Conservation (phyloP, 2,113 vertebrate species). For the Lynx canadensis region DNA sequence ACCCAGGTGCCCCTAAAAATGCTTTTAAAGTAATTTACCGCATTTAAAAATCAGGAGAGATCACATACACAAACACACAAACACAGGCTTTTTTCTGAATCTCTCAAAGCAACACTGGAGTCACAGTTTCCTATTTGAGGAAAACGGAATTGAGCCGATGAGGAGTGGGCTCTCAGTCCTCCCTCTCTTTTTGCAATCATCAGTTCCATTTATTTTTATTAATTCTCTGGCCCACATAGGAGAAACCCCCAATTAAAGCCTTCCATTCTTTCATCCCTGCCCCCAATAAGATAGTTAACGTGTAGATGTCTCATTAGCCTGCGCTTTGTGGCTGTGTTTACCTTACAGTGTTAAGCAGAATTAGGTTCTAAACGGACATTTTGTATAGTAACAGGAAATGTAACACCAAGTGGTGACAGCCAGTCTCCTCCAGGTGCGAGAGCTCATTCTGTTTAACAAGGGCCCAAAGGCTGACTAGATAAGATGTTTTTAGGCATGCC, state of each 20-base stretch:
- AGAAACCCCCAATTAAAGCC: not conserved
- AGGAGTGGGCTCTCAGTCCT: not conserved
- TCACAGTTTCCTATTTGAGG: not conserved
- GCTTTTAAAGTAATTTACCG: not conserved
- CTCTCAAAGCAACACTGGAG: not conserved
- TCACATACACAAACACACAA: not conserved
- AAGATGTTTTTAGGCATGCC: not conserved
- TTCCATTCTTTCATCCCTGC: not conserved
- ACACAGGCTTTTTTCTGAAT: not conserved
- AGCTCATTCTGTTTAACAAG: not conserved
- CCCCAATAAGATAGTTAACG: not conserved
- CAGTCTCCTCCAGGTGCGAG: not conserved
- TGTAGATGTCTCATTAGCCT: not conserved
- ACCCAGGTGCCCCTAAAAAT: not conserved
- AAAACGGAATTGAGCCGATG: not conserved
- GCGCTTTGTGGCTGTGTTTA: not conserved
- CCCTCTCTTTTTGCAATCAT: not conserved
- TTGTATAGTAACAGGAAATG: not conserved
- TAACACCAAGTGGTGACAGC: not conserved
- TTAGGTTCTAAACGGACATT: not conserved
- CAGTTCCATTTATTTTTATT: not conserved
- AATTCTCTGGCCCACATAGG: not conserved
- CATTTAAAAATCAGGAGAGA: not conserved
- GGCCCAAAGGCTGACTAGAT: rapidly evolving
- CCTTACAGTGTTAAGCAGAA: not conserved